phyloP scores from a whole-genome alignment of 2,888 invertebrate genomes.

The Ypsolopha sequella region DNA sequence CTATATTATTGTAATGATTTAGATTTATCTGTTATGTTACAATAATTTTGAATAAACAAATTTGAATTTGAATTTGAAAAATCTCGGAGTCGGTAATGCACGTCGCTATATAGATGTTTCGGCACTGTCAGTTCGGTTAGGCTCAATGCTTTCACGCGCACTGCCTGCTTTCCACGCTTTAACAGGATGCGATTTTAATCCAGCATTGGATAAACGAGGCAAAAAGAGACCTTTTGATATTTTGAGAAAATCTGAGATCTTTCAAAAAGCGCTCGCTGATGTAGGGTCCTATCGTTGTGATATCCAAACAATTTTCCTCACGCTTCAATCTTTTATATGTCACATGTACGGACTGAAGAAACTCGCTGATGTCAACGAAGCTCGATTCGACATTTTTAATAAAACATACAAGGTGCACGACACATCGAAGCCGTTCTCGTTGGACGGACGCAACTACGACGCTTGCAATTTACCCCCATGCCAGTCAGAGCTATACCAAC shows the following conservation, averaged over 20 bases:
- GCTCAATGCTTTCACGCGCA: neutral
- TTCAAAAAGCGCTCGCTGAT: neutral
- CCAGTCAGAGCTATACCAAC: slow-evolving; percentile 19
- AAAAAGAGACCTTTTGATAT: neutral
- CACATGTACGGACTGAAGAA: neutral
- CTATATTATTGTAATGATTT: no score
- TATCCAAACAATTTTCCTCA: neutral
- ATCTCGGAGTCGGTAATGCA: no score
- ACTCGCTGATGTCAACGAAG: neutral
- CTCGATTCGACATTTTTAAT: neutral
- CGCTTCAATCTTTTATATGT: neutral
- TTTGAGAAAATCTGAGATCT: neutral
- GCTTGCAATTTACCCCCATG: slow-evolving; percentile 20
- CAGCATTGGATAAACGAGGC: neutral
- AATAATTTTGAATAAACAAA: no score
- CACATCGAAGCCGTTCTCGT: slow-evolving; percentile 12
- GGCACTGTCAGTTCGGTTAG: neutral
- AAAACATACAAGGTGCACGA: slow-evolving; percentile 22
- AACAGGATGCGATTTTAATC: slow-evolving; percentile 1
- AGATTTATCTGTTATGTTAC: no score
- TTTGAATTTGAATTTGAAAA: no score
- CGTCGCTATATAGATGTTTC: no score
- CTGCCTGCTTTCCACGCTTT: slow-evolving; percentile 2
- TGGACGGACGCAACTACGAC: slow-evolving; percentile 15
- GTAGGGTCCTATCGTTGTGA: neutral